Evolutionary conservation across 1,140 invertebrate species (phyloP).

Genomic region (Drosophila grimshawi): DNA sequence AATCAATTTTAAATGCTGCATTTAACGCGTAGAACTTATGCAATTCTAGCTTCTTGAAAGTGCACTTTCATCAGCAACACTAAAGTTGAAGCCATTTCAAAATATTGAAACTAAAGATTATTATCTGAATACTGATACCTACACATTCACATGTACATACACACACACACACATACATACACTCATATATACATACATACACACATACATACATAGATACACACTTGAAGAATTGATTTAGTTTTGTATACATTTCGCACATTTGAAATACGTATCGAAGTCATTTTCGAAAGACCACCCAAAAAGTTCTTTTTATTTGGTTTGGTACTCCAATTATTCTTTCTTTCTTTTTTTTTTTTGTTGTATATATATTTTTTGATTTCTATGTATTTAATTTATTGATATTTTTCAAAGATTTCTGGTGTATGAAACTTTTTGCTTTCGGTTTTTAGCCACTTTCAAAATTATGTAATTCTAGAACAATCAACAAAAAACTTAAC

Average conservation of each 20-base stretch:
- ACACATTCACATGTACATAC: conserved; percentile 11
- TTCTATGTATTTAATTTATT: conserved; percentile 7
- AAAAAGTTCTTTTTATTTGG: background rate
- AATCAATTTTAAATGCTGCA: too few species aligned
- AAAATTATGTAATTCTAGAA: conserved; percentile 54
- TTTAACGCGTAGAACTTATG: too few species aligned
- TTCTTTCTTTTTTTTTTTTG: background rate
- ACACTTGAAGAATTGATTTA: conserved; percentile 7
- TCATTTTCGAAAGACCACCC: conserved; percentile 14
- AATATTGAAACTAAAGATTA: too few species aligned
- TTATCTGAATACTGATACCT: background rate
- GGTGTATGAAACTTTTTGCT: conserved; percentile 55
- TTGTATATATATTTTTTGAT: conserved; percentile 13
- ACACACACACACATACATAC: conserved; percentile 11
- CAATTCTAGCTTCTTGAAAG: too few species aligned
- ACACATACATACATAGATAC: background rate
- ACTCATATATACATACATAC: conserved; percentile 20
- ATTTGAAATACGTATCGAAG: too few species aligned
- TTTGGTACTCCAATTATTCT: background rate
- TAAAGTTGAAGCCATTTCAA: too few species aligned
- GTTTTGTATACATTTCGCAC: conserved; percentile 2
- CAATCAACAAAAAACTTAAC: conserved; percentile 41
- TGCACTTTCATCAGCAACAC: too few species aligned
- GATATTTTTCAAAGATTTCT: conserved; percentile 7
- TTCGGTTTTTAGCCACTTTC: conserved; percentile 63